Percentiles rank a stretch among this genome's conserved stretches.
Conservation (phyloP, 2,113 vertebrate species). For the Urocynchramus pylzowi region DNA sequence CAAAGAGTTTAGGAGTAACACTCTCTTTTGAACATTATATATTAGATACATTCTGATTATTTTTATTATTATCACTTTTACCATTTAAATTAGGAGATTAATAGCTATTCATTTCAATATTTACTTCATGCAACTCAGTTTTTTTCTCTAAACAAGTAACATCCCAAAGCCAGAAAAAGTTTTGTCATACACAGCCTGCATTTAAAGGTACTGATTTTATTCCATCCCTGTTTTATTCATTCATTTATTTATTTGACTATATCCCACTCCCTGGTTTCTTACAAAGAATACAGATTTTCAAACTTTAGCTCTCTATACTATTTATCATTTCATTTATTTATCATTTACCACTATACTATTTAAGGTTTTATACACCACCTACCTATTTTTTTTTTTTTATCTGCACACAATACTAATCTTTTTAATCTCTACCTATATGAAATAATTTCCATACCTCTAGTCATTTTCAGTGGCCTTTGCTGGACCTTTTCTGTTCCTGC, state of each 20-base stretch:
- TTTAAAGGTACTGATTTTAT: not conserved
- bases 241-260: not conserved
- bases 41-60: not conserved
- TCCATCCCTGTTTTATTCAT: too few species aligned
- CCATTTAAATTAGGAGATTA: not conserved
- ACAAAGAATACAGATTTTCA: not conserved
- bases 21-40: not conserved
- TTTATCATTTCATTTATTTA: not conserved
- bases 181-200: not conserved
- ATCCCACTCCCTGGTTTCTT: not conserved
- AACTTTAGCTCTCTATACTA: not conserved
- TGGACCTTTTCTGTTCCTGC: not conserved
- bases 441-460: not conserved
- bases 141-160: not conserved
- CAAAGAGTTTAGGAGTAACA: not conserved
- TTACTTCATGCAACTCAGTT: accelerated
- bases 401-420: not conserved
- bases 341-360: not conserved
- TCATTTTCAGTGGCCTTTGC: not conserved
- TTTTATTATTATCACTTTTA: not conserved
- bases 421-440: not conserved
- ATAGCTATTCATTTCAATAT: not conserved
- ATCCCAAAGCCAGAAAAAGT: not conserved
- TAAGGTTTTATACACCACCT: not conserved
- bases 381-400: not conserved